These are phyloP conservation scores for Molanna angustata DNA, from an alignment of 2,888 invertebrate species.

Conservation along the genomic window DNA sequence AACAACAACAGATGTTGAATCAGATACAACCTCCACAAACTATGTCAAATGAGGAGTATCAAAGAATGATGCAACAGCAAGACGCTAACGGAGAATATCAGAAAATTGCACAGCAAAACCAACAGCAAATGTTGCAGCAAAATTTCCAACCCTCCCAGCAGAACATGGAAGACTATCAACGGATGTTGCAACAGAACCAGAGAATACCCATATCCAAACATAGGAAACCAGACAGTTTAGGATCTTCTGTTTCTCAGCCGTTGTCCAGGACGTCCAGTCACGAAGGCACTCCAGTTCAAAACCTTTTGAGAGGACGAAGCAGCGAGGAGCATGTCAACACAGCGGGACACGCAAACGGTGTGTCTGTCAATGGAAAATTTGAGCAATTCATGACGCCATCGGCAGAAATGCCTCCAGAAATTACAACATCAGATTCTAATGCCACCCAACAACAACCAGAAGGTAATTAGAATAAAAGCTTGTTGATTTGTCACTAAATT, in stretches of 20 bases:
- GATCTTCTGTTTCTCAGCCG: slow-evolving; percentile 39
- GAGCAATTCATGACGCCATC: slow-evolving; percentile 52
- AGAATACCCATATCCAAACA: not conserved
- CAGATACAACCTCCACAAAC: too few relatives aligned
- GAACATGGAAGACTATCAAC: slow-evolving; percentile 16
- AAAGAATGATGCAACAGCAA: too few relatives aligned
- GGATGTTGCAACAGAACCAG: slow-evolving; percentile 5
- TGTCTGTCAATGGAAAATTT: slow-evolving; percentile 30
- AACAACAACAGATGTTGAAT: not conserved
- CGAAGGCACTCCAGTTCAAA: slow-evolving; percentile 52
- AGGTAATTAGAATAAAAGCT: too few relatives aligned
- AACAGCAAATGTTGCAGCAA: slow-evolving; percentile 26
- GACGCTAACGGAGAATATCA: too few relatives aligned
- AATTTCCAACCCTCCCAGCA: slow-evolving; percentile 6
- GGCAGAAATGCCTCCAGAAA: slow-evolving; percentile 45
- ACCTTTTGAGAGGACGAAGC: slow-evolving; percentile 32
- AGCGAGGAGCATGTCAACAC: slow-evolving; percentile 16
- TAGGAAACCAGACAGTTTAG: slow-evolving; percentile 28
- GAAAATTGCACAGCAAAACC: slow-evolving; percentile 8
- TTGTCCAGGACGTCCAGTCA: slow-evolving; percentile 55
- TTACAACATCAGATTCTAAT: too few relatives aligned
- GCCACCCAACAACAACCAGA: slow-evolving; percentile 13
- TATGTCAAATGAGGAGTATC: too few relatives aligned
- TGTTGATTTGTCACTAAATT: too few relatives aligned
- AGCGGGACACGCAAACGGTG: not conserved